phyloP scores from a whole-genome alignment of 2,888 invertebrate genomes.

The Malacosoma neustria region DNA sequence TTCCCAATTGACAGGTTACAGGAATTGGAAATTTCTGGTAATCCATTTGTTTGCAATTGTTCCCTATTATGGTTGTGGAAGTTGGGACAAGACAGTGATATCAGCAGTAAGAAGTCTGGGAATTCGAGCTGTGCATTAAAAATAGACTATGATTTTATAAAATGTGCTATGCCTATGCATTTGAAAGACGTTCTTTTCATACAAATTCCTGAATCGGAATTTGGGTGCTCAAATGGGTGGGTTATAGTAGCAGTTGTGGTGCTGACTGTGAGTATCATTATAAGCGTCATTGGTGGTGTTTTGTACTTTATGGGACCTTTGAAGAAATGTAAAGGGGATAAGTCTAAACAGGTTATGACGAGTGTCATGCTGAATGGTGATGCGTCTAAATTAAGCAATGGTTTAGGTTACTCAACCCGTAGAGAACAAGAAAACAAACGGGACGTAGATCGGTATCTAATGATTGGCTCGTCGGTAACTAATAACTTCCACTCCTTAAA shows the following conservation, averaged over 20 bases:
- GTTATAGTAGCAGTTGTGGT: slow-evolving; percentile 71
- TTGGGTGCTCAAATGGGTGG: slow-evolving; percentile 78
- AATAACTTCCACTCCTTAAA: slow-evolving; percentile 69
- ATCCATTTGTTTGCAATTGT: slow-evolving; percentile 91
- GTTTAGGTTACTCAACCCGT: slow-evolving; percentile 63
- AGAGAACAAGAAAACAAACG: slow-evolving; percentile 63
- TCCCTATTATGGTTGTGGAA: slow-evolving; percentile 91
- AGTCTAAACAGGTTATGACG: slow-evolving; percentile 69
- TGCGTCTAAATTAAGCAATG: slow-evolving; percentile 65
- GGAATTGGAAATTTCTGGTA: slow-evolving; percentile 84
- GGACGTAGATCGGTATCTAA: slow-evolving; percentile 66
- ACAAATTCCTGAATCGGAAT: slow-evolving; percentile 77
- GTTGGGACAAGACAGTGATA: slow-evolving; percentile 66
- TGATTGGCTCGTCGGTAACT: slow-evolving; percentile 68
- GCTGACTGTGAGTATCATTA: slow-evolving; percentile 69
- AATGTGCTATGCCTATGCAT: slow-evolving; percentile 75
- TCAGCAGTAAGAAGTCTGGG: slow-evolving; percentile 43
- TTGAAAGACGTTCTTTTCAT: slow-evolving; percentile 66
- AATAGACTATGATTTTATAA: slow-evolving; percentile 74
- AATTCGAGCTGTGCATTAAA: slow-evolving; percentile 53
- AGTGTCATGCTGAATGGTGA: slow-evolving; percentile 70
- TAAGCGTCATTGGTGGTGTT: slow-evolving; percentile 65
- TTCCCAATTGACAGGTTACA: slow-evolving; percentile 87
- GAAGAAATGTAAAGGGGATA: slow-evolving; percentile 68
- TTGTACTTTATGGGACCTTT: slow-evolving; percentile 68